A percentile compares a stretch with the other conserved stretches of the same genome.
phyloP scores from a whole-genome alignment of 2,113 vertebrate genomes.

The Gavialis gangeticus region DNA sequence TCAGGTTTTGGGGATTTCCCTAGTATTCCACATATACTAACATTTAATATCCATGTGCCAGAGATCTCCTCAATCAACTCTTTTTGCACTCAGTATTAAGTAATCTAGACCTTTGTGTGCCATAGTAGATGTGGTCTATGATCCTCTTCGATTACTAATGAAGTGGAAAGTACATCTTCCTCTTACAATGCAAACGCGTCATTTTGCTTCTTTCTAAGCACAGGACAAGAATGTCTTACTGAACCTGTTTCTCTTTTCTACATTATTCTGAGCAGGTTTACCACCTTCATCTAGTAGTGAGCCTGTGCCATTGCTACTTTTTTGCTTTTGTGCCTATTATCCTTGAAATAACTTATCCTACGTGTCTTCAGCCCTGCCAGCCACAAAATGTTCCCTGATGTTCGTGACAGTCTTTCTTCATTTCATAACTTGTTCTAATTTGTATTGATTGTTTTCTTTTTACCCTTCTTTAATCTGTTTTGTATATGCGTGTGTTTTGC shows the following conservation, averaged over 20 bases:
- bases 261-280: neutral
- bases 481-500: neutral
- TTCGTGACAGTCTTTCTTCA: neutral
- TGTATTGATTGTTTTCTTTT: neutral
- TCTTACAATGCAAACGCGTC: neutral
- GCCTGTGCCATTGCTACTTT: neutral
- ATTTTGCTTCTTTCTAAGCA: neutral
- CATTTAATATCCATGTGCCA: neutral
- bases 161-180: too few relatives aligned
- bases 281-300: neutral
- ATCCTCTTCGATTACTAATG: neutral
- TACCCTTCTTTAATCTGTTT: neutral
- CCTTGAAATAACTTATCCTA: neutral
- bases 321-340: neutral
- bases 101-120: neutral
- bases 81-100: neutral
- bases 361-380: neutral
- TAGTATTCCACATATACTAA: neutral
- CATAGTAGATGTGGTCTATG: neutral
- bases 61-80: neutral
- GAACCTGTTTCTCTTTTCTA: neutral
- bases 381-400: neutral
- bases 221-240: neutral
- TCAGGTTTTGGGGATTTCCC: neutral
- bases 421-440: neutral